Base-by-base conservation (phyloP, 2,113 vertebrate genomes). In the Mola mola region DNA sequence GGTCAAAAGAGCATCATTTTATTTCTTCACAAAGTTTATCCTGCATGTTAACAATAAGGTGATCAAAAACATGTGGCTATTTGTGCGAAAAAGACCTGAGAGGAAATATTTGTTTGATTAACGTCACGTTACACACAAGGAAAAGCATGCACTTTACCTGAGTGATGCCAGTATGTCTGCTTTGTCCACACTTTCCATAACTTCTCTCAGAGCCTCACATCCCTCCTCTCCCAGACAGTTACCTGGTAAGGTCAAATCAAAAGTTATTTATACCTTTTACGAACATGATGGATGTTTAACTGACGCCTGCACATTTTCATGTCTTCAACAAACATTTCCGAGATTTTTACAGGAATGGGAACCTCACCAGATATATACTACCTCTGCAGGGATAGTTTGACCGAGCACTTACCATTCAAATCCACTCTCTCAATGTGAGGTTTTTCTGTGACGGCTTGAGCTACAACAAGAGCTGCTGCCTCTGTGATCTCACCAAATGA, bases 401-500 rank as follows among this genome's bases (percentile, higher is more conserved):
- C n/a, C n/a, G n/a, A n/a, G n/a, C n/a, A n/a, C 17, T 0, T 78
- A 98, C 97, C 97, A 8, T 98, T 98, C 58, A 99, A 92, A 86
- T 98, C 95, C 50, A 99, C 55, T 79, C 92, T 98, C 81, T 98
- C 94, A 66, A 99, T 57, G 25, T 93, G 82, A 1, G 87, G 60
- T 79, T 96, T 98, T 66, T 95, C 91, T 16, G 87, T 72, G 37
- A 94, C 69, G 0, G 95, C 92, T 77, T 92, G 91, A 1, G 93
- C 97, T 22, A 98, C 87, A 3, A 87, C 82, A 24, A 98, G 55
- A 2, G 96, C 96, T 7, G 96, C 95, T 2, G 93, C 94, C 79
- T 93, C 90, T 37, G 93, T 93, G 87, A 99, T 95, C 81, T 99
- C 97, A 37, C 97, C 95, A 22, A 95, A 98, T 0, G 96, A 97